phyloP scores from a whole-genome alignment of 2,797 vertebrate species.

The Alca torda region DNA sequence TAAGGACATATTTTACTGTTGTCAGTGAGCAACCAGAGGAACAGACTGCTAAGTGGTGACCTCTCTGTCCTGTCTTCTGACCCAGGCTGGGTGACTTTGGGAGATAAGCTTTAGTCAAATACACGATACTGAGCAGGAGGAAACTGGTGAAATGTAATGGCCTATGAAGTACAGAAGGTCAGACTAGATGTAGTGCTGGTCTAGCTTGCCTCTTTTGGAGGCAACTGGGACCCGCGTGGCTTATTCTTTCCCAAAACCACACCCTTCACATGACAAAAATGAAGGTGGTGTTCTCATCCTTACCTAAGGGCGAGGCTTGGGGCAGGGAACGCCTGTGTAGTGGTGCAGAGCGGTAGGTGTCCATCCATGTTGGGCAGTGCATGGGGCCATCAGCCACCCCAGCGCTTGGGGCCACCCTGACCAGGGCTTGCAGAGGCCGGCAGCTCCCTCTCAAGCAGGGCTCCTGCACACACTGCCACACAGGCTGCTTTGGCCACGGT shows the following conservation, averaged over 20 bases:
- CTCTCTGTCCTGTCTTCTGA: background rate
- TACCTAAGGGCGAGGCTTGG: background rate
- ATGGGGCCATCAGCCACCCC: background rate
- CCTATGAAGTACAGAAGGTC: background rate
- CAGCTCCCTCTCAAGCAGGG: background rate
- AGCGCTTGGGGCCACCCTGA: background rate
- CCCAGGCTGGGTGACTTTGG: background rate
- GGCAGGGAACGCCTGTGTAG: background rate
- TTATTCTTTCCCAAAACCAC: background rate
- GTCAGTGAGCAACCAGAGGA: background rate
- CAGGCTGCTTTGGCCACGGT: background rate
- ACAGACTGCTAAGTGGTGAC: background rate
- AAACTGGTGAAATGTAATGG: background rate
- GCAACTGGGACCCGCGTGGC: background rate
- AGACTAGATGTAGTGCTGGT: background rate
- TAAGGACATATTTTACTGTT: background rate
- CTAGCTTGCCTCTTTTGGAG: background rate
- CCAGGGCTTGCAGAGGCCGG: background rate
- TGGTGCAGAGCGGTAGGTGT: fast-evolving
- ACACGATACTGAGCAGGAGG: background rate
- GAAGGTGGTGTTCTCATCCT: background rate
- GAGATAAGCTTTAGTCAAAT: background rate
- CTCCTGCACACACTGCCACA: background rate
- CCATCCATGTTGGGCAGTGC: background rate
- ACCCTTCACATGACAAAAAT: background rate